phyloP scores from a whole-genome alignment of 2,888 invertebrate species.

The Clanis bilineata region DNA sequence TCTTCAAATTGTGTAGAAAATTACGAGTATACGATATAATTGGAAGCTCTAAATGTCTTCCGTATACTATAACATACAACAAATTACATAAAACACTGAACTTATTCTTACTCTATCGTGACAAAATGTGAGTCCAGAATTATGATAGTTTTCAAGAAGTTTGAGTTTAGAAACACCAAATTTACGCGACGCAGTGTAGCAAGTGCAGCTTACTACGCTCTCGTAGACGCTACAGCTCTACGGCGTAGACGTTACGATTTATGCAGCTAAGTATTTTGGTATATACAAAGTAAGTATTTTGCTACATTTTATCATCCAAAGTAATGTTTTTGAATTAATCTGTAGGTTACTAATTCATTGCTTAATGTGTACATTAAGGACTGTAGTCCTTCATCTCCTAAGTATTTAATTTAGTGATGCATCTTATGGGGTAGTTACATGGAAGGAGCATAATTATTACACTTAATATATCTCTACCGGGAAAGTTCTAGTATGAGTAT shows the following conservation, averaged over 20 bases:
- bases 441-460: too few relatives aligned
- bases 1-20: too few relatives aligned
- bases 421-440: too few relatives aligned
- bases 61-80: slow-evolving; percentile 43
- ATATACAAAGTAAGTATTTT: slow-evolving; percentile 65
- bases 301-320: slow-evolving; percentile 47
- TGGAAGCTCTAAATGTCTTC: too few relatives aligned
- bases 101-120: slow-evolving; percentile 56
- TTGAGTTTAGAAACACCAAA: slow-evolving; percentile 71
- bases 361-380: neutral
- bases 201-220: slow-evolving; percentile 16
- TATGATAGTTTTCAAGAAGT: slow-evolving; percentile 77
- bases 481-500: too few relatives aligned
- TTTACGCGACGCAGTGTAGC: slow-evolving; percentile 56
- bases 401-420: too few relatives aligned
- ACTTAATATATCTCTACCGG: too few relatives aligned
- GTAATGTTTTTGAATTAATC: neutral
- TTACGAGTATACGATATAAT: too few relatives aligned
- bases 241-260: slow-evolving; percentile 65
- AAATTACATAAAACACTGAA: slow-evolving; percentile 49
- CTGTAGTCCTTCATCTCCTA: too few relatives aligned
- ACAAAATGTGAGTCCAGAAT: slow-evolving; percentile 72
- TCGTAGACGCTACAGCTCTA: slow-evolving; percentile 47
- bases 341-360: neutral
- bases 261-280: slow-evolving; percentile 62